These are phyloP conservation scores for Apomyelois bistriatella DNA, from an alignment of 2,888 invertebrate genomes.

Conservation along the genomic window DNA sequence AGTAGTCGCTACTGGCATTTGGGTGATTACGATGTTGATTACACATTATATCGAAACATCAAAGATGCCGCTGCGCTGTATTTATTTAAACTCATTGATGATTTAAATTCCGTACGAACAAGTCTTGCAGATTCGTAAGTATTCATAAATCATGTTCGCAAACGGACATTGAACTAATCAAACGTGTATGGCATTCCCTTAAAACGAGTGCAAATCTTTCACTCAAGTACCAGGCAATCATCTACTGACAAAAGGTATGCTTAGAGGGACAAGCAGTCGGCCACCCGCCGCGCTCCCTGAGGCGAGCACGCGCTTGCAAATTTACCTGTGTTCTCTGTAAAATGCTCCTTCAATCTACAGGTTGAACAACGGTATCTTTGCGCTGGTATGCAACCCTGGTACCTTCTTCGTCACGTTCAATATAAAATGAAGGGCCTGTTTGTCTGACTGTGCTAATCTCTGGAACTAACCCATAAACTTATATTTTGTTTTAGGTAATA, in stretches of 20 bases:
- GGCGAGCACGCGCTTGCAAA: conserved; percentile 65
- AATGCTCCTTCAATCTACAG: conserved; percentile 27
- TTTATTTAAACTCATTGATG: not conserved
- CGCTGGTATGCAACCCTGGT: conserved; percentile 41
- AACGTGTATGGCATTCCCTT: conserved; percentile 14
- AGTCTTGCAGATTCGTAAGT: not conserved
- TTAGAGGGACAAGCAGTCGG: conserved; percentile 46
- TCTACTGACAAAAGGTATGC: conserved; percentile 48
- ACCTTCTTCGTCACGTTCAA: conserved; percentile 21
- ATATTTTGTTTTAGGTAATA: no score
- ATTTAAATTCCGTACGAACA: not conserved
- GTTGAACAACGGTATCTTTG: conserved; percentile 47
- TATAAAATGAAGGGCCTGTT: no score
- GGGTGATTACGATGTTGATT: conserved; percentile 29
- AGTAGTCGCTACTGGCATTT: conserved; percentile 56
- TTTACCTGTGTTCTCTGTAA: conserved; percentile 32
- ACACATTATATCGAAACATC: not conserved
- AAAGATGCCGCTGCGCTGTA: not conserved
- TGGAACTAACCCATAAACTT: no score
- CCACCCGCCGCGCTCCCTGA: conserved; percentile 62
- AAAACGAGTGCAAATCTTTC: conserved; percentile 30
- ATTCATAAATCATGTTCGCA: not conserved
- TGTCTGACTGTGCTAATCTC: no score
- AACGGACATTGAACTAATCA: conserved; percentile 4
- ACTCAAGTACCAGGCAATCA: conserved; percentile 47